A percentile compares a stretch with the other conserved stretches of the same genome.
Conservation (phyloP, 2,797 vertebrate genomes). For the Xiphorhynchus erythropygius region DNA sequence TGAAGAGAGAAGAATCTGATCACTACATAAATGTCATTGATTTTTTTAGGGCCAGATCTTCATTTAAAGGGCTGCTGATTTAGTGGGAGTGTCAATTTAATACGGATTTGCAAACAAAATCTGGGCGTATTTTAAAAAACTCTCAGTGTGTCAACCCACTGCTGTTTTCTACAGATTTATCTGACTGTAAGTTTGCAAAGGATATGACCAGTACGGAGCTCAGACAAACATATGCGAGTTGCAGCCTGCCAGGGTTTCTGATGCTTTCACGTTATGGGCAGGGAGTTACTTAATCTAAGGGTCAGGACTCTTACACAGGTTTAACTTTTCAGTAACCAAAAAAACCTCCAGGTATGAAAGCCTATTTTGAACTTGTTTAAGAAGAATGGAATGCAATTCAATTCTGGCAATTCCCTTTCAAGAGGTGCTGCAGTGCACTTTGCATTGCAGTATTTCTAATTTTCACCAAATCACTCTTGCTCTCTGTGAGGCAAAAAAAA, state of each 20-base stretch:
- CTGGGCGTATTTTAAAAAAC: neutral
- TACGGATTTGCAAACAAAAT: neutral
- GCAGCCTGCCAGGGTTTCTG: neutral
- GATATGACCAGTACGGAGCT: neutral
- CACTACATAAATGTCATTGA: neutral
- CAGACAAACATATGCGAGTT: neutral
- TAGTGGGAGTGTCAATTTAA: neutral
- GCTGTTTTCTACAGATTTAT: neutral
- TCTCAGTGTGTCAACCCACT: neutral
- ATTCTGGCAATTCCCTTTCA: slow-evolving; percentile 10
- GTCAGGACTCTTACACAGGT: neutral
- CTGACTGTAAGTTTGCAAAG: neutral
- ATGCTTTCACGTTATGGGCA: neutral
- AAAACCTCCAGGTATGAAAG: slow-evolving; percentile 12
- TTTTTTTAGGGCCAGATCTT: neutral
- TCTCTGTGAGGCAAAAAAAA: neutral
- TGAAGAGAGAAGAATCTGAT: neutral
- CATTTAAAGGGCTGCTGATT: neutral
- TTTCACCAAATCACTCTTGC: neutral
- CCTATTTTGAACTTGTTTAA: neutral
- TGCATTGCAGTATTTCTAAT: slow-evolving; percentile 4
- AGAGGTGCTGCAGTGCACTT: neutral
- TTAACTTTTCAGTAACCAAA: slow-evolving; percentile 7
- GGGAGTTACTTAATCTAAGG: neutral
- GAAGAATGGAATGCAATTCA: neutral